Conservation (phyloP, 2,113 vertebrate species). For the Mixornis gularis region DNA sequence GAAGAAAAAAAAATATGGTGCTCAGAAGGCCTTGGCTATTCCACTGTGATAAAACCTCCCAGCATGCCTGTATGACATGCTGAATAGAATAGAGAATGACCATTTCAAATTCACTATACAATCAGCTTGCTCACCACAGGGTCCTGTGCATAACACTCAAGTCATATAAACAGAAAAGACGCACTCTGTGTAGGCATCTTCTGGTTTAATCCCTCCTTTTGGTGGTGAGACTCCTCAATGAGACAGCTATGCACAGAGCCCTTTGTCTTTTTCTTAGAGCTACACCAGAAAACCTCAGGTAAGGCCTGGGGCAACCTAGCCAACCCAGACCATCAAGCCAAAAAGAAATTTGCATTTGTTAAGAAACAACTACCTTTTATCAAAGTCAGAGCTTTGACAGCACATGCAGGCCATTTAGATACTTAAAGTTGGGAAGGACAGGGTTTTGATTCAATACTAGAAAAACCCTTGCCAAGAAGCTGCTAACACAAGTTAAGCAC, state of each 20-base stretch:
- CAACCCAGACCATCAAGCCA: not conserved
- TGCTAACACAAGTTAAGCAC: not conserved
- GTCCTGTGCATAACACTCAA: not conserved
- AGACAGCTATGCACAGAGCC: not conserved
- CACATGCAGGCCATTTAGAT: not conserved
- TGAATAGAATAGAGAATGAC: not conserved
- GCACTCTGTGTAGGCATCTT: not conserved
- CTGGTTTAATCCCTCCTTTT: not conserved
- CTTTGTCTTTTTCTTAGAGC: not conserved
- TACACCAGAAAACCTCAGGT: not conserved
- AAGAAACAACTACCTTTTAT: slow-evolving; percentile 1
- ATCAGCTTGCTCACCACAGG: slow-evolving; percentile 26
- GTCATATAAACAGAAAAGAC: slow-evolving; percentile 29
- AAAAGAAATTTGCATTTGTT: not conserved
- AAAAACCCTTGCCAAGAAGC: not conserved
- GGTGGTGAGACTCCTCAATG: not conserved
- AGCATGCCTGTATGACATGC: not conserved
- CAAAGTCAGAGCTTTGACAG: not conserved
- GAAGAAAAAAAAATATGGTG: not conserved
- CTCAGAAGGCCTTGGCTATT: not conserved
- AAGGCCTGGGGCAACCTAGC: not conserved
- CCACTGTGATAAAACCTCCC: not conserved
- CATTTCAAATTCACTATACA: slow-evolving; percentile 4
- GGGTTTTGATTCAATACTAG: not conserved
- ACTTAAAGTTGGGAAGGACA: not conserved